phyloP scores from a whole-genome alignment of 2,888 invertebrate species.

The Drosophila lacicola region DNA sequence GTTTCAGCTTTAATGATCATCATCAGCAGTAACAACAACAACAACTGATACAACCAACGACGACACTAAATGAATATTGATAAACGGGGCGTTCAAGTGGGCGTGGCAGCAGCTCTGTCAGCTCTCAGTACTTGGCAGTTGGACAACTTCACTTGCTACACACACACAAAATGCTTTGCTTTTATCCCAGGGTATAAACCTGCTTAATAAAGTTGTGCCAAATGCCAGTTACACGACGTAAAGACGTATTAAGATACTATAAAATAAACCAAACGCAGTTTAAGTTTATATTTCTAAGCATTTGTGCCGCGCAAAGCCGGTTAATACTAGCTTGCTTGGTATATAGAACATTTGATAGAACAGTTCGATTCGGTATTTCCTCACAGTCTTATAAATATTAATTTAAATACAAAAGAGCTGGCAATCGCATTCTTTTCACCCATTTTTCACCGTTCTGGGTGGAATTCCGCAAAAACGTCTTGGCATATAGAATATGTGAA shows the following conservation, averaged over 20 bases:
- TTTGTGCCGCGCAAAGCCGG: too few species aligned
- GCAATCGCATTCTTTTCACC: too few species aligned
- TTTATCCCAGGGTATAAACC: constrained; percentile 14
- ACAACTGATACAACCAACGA: constrained; percentile 62
- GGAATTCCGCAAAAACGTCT: too few species aligned
- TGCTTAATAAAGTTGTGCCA: neutral
- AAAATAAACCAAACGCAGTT: too few species aligned
- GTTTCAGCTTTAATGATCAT: constrained; percentile 80
- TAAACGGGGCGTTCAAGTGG: constrained; percentile 83
- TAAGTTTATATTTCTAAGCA: too few species aligned
- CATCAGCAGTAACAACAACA: constrained; percentile 54
- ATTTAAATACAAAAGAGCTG: too few species aligned
- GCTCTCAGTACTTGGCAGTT: constrained; percentile 35
- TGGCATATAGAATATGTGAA: too few species aligned
- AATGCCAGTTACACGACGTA: neutral
- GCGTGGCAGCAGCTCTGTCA: constrained; percentile 62
- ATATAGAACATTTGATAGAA: too few species aligned
- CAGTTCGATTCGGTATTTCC: too few species aligned
- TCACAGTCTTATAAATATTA: too few species aligned
- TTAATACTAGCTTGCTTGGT: too few species aligned
- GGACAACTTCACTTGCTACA: constrained; percentile 71
- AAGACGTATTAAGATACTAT: constrained; percentile 1
- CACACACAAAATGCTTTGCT: constrained; percentile 14
- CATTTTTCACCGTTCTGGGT: too few species aligned
- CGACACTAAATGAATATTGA: constrained; percentile 84